Evolutionary conservation across 2,797 vertebrate species (phyloP), one percentile per base, ranked within the genome.

Genomic region (Dendrocincla fuliginosa): DNA sequence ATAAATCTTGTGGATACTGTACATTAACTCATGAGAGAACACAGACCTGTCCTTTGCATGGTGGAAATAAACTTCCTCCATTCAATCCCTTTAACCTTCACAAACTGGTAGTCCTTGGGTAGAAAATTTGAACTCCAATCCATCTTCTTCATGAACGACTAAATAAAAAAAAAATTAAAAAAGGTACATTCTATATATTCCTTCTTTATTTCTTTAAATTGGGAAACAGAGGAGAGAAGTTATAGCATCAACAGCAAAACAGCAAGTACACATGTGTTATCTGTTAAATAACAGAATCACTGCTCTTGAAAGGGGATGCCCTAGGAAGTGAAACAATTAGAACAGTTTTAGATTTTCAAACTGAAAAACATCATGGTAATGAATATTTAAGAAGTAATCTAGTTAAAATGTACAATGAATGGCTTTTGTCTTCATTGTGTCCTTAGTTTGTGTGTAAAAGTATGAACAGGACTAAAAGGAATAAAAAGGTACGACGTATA

Each of bases 261-360:
- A 96, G 84, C 56, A 93, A 90, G 55, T 78, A 83, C 68, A 95
- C 91, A 96, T 80, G 42, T 97, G 96, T 96, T 97, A 90, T 81
- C 90, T 96, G 70, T 97, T 98, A 97, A 97, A 92, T 96, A 91
- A 46, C 68, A 94, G 80, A 73, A 73, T 94, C 92, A 47, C 96
- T 94, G 42, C 61, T 96, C 96, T 95, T 94, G 92, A 94, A 97
- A 96, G 68, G 37, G 88, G 80, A 92, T 95, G 83, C 78, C 92
- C 77, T 96, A 57, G 73, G 86, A 97, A 96, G 90, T 97, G 91
- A 96, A 92, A 97, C 87, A 98, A 97, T 95, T 96, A 89, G 61
- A 92, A 52, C 8, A 73, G 88, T 95, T 96, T 96, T 94, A 57
- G 33, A 53, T 81, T 95, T 96, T 97, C 90, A 97, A 95, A 92